Evolutionary conservation across 2,888 invertebrate species (phyloP).

Genomic region (Uropetala carovei): DNA sequence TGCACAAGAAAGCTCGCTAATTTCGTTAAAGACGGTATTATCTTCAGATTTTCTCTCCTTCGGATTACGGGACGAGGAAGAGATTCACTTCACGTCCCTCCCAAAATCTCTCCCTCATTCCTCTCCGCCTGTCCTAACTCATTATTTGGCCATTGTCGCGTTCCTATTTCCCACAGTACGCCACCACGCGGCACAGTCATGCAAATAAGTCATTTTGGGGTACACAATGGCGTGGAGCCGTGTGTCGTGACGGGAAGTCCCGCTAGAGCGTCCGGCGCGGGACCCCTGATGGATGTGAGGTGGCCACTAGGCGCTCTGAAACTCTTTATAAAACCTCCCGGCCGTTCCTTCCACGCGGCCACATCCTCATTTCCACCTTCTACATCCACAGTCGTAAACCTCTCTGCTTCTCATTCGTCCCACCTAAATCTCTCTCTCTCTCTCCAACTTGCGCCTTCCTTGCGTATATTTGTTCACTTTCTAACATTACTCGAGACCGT

Average conservation of each 20-base stretch:
- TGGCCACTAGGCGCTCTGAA: no score
- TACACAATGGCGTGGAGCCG: conserved; percentile 14
- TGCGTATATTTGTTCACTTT: no score
- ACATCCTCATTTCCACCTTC: no score
- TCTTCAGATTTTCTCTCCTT: background rate
- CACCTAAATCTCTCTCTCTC: no score
- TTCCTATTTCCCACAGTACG: background rate
- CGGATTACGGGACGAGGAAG: background rate
- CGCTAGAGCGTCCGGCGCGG: conserved; percentile 14
- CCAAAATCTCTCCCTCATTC: background rate
- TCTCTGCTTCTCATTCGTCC: no score
- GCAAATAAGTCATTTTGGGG: conserved; percentile 34
- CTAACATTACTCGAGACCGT: no score
- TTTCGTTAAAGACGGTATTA: background rate
- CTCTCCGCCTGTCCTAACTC: background rate
- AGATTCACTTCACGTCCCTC: background rate
- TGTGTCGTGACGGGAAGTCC: conserved; percentile 14
- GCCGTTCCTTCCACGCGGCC: no score
- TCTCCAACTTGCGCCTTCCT: no score
- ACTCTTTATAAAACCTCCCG: no score
- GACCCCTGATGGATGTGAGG: background rate
- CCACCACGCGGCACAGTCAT: conserved; percentile 27
- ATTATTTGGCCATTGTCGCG: conserved; percentile 28
- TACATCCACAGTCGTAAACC: no score
- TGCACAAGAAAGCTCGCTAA: background rate